Conservation (phyloP, 2,797 vertebrate species). For the Luscinia megarhynchos region DNA sequence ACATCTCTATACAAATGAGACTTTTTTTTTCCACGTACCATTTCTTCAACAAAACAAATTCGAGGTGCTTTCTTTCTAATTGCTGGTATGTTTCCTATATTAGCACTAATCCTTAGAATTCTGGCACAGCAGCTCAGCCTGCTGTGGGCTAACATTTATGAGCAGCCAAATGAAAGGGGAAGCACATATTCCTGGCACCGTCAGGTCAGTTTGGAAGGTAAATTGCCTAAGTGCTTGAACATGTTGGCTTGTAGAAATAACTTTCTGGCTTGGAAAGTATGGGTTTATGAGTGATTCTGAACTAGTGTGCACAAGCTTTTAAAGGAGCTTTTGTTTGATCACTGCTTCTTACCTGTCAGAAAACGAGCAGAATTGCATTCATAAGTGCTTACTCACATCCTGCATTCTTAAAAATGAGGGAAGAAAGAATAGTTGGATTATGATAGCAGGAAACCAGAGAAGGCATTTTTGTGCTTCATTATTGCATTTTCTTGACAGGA, state of each 20-base stretch:
- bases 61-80: background rate
- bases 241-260: slow-evolving; percentile 31
- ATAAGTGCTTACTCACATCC: slow-evolving; percentile 46
- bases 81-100: background rate
- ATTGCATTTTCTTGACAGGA: background rate
- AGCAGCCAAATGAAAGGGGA: slow-evolving; percentile 34
- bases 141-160: slow-evolving; percentile 3
- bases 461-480: background rate
- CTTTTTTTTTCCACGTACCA: background rate
- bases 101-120: background rate
- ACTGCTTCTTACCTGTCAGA: slow-evolving; percentile 8
- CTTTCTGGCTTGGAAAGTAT: background rate
- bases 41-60: background rate
- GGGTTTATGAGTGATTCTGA: slow-evolving; percentile 6
- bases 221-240: slow-evolving; percentile 13
- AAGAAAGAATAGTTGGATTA: slow-evolving; percentile 4
- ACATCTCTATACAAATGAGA: background rate
- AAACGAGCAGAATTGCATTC: slow-evolving; percentile 25
- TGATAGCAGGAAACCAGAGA: background rate
- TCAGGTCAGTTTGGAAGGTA: slow-evolving; percentile 26
- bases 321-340: slow-evolving; percentile 27
- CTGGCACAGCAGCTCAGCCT: background rate
- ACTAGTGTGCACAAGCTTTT: slow-evolving; percentile 1
- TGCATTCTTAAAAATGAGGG: background rate
- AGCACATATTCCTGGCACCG: background rate